Evolutionary conservation across 2,113 vertebrate genomes (phyloP).

Genomic region (Zosterops lateralis): DNA sequence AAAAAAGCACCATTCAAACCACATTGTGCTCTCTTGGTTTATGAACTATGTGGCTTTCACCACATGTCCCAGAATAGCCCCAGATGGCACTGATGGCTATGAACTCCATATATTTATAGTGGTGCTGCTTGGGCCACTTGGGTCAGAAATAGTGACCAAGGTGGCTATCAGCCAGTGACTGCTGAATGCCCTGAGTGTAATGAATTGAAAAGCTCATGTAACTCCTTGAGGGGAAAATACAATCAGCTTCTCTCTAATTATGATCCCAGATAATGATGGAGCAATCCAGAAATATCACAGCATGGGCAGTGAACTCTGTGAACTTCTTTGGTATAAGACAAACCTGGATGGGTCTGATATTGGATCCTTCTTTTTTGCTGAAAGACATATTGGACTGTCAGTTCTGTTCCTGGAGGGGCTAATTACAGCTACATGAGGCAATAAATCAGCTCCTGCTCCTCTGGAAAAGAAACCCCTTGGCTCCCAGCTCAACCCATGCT

Average conservation of each 20-base stretch:
- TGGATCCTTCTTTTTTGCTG: not conserved
- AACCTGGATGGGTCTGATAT: not conserved
- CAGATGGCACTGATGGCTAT: not conserved
- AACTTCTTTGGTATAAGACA: not conserved
- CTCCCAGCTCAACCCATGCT: not conserved
- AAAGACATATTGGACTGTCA: not conserved
- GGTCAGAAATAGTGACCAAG: not conserved
- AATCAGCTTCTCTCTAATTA: not conserved
- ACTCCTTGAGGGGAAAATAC: not conserved
- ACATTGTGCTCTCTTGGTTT: not conserved
- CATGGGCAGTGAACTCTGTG: not conserved
- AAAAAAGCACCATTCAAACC: not conserved
- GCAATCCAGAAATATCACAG: not conserved
- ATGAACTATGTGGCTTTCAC: not conserved
- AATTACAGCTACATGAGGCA: not conserved
- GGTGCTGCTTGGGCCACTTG: not conserved
- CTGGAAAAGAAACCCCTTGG: not conserved
- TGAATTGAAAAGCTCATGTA: not conserved
- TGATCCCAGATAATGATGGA: not conserved
- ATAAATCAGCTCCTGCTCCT: conserved; percentile 1
- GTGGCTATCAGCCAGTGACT: not conserved
- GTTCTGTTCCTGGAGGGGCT: not conserved
- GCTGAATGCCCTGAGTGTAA: not conserved
- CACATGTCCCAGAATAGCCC: not conserved
- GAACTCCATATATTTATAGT: not conserved